Evolutionary conservation across 2,797 vertebrate species (phyloP), one percentile per base, ranked within the genome.

Genomic region (Scleropages formosus): DNA sequence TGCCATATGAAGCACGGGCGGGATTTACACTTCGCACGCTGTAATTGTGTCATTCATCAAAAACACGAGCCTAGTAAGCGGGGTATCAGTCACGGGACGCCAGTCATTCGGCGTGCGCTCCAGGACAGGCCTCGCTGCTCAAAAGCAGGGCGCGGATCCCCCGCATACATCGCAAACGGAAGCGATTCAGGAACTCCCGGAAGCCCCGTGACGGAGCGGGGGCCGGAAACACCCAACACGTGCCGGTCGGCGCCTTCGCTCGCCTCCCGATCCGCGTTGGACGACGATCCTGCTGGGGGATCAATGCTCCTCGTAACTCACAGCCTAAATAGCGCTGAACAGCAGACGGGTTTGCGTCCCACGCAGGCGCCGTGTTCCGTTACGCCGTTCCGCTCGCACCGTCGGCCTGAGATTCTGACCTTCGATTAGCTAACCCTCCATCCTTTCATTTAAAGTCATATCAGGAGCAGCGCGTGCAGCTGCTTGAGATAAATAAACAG

Each of bases 291-390:
- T 47, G 72, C 62, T 72, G 62, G 27, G 39, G 63, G 49, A n/a
- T 6, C 24, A 62, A 47, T 62, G 20, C 39, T 12, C 63, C 44
- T 63, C 72, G 62, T 73, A 62, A 73, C 31, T 63, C 51, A 18
- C 46, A 39, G n/a, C 18, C 70, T 27, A 72, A 72, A 58, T 39
- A 31, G 70, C 70, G 58, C 62, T 63, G 62, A 73, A 73, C 49
- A 27, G 72, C n/a, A 59, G 72, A 61, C 58, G 11, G 63, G 24
- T 60, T 63, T 16, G 58, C 44, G 63, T 49, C 60, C 44, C 39
- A 22, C 61, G 58, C 47, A n/a, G 15, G 49, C 12, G 62, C 27
- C 60, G 12, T 1, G 18, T 65, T 74, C 51, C 73, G 74, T 27
- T 26, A 49, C 20, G 46, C 44, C 27, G 73, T 44, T 39, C 31